A percentile compares a stretch with the other conserved stretches of the same genome.
These are phyloP conservation scores for Hydropsyche tenuis DNA, from an alignment of 1,140 invertebrate species.

Conservation along the genomic window DNA sequence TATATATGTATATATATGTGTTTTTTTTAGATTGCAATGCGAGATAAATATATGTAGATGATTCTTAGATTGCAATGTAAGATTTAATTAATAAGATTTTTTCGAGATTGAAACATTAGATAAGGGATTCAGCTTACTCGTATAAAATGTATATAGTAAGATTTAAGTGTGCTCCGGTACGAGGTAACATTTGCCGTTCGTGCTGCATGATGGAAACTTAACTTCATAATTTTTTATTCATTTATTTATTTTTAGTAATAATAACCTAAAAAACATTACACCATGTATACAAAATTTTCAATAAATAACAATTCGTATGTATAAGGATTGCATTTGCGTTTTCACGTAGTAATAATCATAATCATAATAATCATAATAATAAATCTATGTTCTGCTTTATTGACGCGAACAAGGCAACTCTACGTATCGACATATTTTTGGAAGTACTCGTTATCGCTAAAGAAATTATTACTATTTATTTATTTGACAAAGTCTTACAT, in stretches of 20 bases:
- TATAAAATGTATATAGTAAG: slow-evolving; percentile 21
- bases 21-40: slow-evolving; percentile 34
- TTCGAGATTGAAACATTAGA: neutral
- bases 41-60: slow-evolving; percentile 25
- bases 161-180: slow-evolving; percentile 23
- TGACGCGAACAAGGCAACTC: slow-evolving; percentile 20
- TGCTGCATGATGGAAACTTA: slow-evolving; percentile 26
- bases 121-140: slow-evolving; percentile 17
- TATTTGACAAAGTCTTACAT: slow-evolving; percentile 2
- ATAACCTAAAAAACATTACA: too few relatives aligned
- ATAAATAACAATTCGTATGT: slow-evolving; percentile 16
- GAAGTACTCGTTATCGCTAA: slow-evolving; percentile 27
- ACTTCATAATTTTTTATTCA: slow-evolving; percentile 1
- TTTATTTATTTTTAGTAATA: neutral
- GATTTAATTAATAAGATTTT: slow-evolving; percentile 14
- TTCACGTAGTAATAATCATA: neutral
- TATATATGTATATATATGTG: neutral
- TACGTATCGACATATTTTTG: slow-evolving; percentile 25
- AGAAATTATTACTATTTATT: slow-evolving; percentile 23
- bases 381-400: slow-evolving; percentile 17
- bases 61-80: slow-evolving; percentile 25
- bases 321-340: slow-evolving; percentile 18
- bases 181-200: slow-evolving; percentile 27
- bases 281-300: slow-evolving; percentile 5
- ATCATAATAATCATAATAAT: neutral